Conservation (phyloP, 2,888 invertebrate genomes). For the Tupiocoris notatus region DNA sequence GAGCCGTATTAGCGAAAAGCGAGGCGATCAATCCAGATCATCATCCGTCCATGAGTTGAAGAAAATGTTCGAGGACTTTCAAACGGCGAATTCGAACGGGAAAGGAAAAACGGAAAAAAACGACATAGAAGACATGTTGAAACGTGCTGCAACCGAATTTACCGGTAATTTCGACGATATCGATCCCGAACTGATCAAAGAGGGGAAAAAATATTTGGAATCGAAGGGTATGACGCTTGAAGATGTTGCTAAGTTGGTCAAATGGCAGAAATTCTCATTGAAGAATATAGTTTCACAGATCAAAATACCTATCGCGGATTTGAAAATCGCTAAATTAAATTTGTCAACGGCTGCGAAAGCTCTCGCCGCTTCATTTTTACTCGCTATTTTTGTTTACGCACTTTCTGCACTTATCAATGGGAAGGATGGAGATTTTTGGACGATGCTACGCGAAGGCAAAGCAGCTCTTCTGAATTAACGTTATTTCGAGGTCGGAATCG, state of each 20-base stretch:
- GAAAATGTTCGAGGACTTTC: not conserved
- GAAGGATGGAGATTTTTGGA: too few relatives aligned
- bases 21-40: not conserved
- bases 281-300: not conserved
- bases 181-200: not conserved
- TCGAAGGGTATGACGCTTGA: not conserved
- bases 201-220: not conserved
- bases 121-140: not conserved
- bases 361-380: too few relatives aligned
- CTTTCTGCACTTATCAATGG: too few relatives aligned
- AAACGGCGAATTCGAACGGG: not conserved
- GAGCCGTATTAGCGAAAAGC: not conserved
- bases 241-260: not conserved
- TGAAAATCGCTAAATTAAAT: too few relatives aligned
- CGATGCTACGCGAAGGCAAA: too few relatives aligned
- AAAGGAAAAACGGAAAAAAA: not conserved
- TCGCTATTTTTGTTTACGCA: too few relatives aligned
- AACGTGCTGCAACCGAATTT: not conserved
- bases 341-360: too few relatives aligned
- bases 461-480: too few relatives aligned
- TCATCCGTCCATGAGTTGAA: not conserved
- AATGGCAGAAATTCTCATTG: not conserved
- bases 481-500: too few relatives aligned
- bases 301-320: too few relatives aligned
- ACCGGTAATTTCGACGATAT: not conserved